Evolutionary conservation across 2,797 vertebrate genomes (phyloP), one percentile per base, ranked within the genome.

Genomic region (Eupleurogrammus muticus): DNA sequence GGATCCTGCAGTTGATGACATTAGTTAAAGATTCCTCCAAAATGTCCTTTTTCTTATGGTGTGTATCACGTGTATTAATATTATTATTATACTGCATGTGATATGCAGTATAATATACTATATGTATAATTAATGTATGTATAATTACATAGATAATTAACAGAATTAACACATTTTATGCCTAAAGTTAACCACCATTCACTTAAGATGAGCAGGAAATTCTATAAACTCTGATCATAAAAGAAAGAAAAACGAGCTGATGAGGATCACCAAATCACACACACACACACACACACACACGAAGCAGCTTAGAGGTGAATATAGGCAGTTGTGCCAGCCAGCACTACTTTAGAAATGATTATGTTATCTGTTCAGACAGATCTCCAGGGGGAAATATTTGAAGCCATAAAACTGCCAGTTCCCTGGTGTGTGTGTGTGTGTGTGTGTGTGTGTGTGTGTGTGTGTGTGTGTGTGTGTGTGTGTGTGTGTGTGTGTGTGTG

Each of bases 341-440:
- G 56, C 77, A 64, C 63, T 73, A 72, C 70, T 82, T 81, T 80
- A 75, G 55, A 53, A 81, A 80, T 80, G 80, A 91, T 92, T 77
- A 84, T 88, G 80, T 87, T 87, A 83, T 90, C 79, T 86, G 66
- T 89, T 89, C 80, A 76, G 86, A 90, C 84, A 88, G 73, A 88
- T 85, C 88, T 90, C 77, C 11, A 17, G 79, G 76, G 77, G 82
- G 66, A 71, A 86, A 81, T 85, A 83, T 89, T 66, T 85, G 80
- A 82, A 81, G 79, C 65, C 80, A 87, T 88, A 81, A 91, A 89
- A 89, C 68, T 82, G 74, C 64, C 70, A 82, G 74, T 72, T 81
- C 80, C 81, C 73, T 49, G 59, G 13, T 67, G 56, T 61, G 17
- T 32, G 57, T 23, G 19, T 14, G 0, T 42, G 16, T 73, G 54